Evolutionary conservation across 2,888 invertebrate genomes (phyloP).

Genomic region (Syrphus vitripennis): DNA sequence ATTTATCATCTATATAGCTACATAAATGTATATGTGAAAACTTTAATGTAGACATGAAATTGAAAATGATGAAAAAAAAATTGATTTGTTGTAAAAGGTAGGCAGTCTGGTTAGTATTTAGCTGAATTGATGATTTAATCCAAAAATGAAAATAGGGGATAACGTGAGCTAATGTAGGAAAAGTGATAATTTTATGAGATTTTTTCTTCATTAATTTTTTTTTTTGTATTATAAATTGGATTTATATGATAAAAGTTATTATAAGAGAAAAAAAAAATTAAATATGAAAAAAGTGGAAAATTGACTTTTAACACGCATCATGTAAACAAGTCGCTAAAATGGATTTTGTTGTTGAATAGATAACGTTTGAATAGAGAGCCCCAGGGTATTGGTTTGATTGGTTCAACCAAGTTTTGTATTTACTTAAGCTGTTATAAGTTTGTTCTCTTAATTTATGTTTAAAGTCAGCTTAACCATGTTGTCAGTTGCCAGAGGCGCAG

Average conservation of each 20-base stretch:
- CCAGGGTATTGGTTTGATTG: not conserved
- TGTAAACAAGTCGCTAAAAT: not conserved
- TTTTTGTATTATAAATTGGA: not conserved
- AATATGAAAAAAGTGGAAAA: not conserved
- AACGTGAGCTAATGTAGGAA: conserved; percentile 1
- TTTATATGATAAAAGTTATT: not conserved
- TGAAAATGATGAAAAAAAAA: conserved; percentile 42
- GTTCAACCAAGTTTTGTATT: not conserved
- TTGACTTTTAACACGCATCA: not conserved
- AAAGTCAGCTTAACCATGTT: not conserved
- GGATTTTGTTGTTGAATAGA: not conserved
- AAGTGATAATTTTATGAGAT: conserved; percentile 35
- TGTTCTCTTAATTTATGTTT: not conserved
- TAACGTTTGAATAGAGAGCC: not conserved
- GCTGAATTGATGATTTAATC: conserved; percentile 33
- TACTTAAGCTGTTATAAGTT: not conserved
- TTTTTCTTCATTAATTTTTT: not conserved
- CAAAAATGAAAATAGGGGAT: not conserved
- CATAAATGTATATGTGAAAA: not conserved
- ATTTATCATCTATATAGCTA: conserved; percentile 44
- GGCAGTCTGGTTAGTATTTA: not conserved
- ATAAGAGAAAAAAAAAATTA: not conserved
- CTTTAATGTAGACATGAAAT: conserved; percentile 6
- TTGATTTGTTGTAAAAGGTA: conserved; percentile 33
- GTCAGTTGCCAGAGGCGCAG: not conserved